Base-by-base conservation (phyloP, 64 coral and sea anemone genomes). In the Dendronephthya gigantea region DNA sequence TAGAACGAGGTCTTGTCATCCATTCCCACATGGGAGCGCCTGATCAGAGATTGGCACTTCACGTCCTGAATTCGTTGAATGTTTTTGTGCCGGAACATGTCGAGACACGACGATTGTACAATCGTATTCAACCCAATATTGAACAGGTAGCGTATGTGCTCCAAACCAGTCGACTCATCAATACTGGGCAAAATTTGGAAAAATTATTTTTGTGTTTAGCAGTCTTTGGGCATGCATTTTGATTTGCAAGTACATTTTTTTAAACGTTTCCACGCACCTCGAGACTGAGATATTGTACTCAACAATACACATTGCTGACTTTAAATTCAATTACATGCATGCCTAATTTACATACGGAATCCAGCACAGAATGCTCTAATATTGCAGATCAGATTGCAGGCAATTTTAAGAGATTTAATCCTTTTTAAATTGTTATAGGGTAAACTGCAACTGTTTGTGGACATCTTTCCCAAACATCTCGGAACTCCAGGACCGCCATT, bases 11-110 rank as follows among this genome's bases (percentile, higher is more conserved):
- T 23, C 35, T 70, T 33, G 32, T 76, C 13, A 70, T 85, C 39
- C 92, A 97, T 68, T 51, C 52, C 22, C 81, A 97, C n/a, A 81
- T 90, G 49, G 94, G 94, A 10, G 82, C 68, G 23, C 12, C 83
- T 72, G 72, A 90, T 4, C 90, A 93, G 51, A 87, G 94, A 69
- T 79, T 97, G 86, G 94, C 94, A 10, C 52, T 97, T 7, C 66
- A 93, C 49, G 94, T 91, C 13, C 48, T 97, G 39, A 97, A 97
- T 31, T 87, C 90, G n/a, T 31, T 93, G 34, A 83, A 93, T 31
- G 89, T 89, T 14, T 58, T 93, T 9, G 92, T 97, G 10, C 91
- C 91, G 25, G 94, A 97, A 50, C 89, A 97, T 69, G 89, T 97
- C 50, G 94, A 97, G 89, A 97, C 94, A 59, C 69, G 94, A 83